Percentiles rank a stretch among this genome's conserved stretches.
These are phyloP conservation scores for Daubentonia madagascariensis DNA, from an alignment of 2,113 vertebrate genomes.

Conservation along the genomic window DNA sequence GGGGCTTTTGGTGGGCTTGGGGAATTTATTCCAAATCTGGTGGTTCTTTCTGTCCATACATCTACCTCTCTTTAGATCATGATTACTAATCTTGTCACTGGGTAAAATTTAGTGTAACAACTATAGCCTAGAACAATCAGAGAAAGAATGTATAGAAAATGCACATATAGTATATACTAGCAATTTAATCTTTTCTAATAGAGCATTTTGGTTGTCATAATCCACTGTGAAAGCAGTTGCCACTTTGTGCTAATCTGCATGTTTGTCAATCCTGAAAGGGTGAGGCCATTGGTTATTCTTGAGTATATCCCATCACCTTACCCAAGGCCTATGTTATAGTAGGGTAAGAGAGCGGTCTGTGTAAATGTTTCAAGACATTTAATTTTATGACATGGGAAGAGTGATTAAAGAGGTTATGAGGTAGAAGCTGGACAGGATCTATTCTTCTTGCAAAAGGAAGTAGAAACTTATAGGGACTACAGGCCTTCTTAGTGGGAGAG, in stretches of 20 bases:
- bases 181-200: not conserved
- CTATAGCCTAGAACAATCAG: not conserved
- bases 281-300: not conserved
- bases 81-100: not conserved
- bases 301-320: not conserved
- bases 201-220: not conserved
- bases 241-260: not conserved
- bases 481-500: not conserved
- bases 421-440: not conserved
- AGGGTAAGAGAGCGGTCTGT: not conserved
- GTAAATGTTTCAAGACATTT: not conserved
- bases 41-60: not conserved
- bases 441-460: constrained; percentile 11
- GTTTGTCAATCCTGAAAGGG: not conserved
- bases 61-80: not conserved
- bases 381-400: not conserved
- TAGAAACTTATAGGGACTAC: not conserved
- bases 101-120: not conserved
- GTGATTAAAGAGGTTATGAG: not conserved
- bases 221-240: not conserved
- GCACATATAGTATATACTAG: not conserved
- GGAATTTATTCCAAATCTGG: not conserved
- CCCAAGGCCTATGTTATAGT: not conserved
- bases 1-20: not conserved
- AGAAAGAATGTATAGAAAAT: not conserved